Base-by-base conservation (phyloP, 37 sponge, comb jelly and placozoan species). In the Axinella damicornis region DNA sequence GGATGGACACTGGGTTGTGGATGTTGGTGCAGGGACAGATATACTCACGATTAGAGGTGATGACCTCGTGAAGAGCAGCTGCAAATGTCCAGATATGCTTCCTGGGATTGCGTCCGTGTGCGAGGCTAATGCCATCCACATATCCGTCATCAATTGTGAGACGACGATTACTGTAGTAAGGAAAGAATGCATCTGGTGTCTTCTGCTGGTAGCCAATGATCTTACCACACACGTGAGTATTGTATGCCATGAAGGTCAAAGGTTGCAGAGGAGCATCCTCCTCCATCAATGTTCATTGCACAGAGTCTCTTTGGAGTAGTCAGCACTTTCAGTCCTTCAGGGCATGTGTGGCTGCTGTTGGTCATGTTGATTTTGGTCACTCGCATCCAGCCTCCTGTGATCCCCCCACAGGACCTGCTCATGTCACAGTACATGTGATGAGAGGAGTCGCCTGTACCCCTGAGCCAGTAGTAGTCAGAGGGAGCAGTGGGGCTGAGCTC, bases 81-180 rank as follows among this genome's bases (percentile, higher is more conserved):
- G 70, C 82, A 37, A 53, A 69, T 12, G 82, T 81, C 82, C 82
- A 81, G 20, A 81, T 53, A 37, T 81, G 82, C 36, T 81, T 81
- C 20, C 82, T 24, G 31, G 82, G 82, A 22, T 53, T 16, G 22
- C 35, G n/a, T 20, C 82, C 82, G 12, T 69, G 35, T 27, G 82
- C 69, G 70, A 81, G 69, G n/a, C 71, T 70, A 20, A 81, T 52
- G 17, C 82, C 82, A 30, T 81, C 82, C 17, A 53, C 71, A 28
- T 81, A 81, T 0, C 38, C 9, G 27, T 27, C 38, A 40, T 81
- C 46, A 46, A 46, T 46, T 46, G 46, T 46, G 46, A 46, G 46
- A 46, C 46, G 46, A 4, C 46, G 46, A 30, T 18, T 55, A 25
- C 0, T 64, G 36, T 22, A 34, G 9, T 62, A 32, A 20, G 19